Percentiles rank a stretch among this genome's conserved stretches.
These are phyloP conservation scores for Rotaria macrura DNA, from an alignment of 2,888 invertebrate species.

Conservation along the genomic window DNA sequence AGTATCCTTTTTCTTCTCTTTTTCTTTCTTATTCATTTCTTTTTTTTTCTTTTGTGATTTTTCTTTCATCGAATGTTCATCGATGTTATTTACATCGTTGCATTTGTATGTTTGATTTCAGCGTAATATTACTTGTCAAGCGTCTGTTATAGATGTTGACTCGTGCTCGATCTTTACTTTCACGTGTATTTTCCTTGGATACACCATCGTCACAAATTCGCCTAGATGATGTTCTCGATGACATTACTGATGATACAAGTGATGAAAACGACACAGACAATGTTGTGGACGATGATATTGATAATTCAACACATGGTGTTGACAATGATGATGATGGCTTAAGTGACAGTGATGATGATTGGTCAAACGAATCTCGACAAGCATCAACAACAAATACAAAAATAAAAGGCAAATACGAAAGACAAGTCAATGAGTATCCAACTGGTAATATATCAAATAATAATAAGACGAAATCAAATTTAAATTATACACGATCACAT, in stretches of 20 bases:
- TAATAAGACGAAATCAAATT: background rate
- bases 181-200: conserved; percentile 12
- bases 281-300: background rate
- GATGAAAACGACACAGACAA: background rate
- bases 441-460: background rate
- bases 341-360: background rate
- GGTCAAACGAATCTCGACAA: background rate
- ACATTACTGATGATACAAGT: background rate
- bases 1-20: background rate
- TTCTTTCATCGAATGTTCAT: background rate
- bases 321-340: background rate
- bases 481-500: background rate
- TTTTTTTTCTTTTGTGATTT: background rate
- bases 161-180: conserved; percentile 12
- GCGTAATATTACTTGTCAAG: background rate
- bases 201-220: background rate
- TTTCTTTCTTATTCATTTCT: background rate
- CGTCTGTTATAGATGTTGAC: background rate
- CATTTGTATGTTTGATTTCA: background rate
- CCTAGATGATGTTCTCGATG: background rate
- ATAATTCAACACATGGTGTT: background rate
- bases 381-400: background rate
- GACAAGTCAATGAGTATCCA: background rate
- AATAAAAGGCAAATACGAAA: background rate
- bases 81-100: background rate